These are phyloP conservation scores for Rhagonycha lutea DNA, from an alignment of 2,888 invertebrate species.

Conservation along the genomic window DNA sequence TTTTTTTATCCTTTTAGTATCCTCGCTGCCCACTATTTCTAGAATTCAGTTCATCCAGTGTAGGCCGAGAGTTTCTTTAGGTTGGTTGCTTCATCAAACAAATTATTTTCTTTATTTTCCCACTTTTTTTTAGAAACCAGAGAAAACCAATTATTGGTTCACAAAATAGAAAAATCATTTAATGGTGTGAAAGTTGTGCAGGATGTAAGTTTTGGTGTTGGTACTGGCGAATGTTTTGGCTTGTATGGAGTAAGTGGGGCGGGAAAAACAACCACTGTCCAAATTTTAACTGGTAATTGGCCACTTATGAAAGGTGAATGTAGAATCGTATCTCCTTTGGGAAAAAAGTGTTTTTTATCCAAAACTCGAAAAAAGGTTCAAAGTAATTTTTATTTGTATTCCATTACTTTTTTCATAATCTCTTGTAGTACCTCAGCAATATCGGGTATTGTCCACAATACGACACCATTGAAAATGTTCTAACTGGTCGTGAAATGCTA, in stretches of 20 bases:
- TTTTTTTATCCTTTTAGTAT: not conserved
- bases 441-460: conserved; percentile 92
- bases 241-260: conserved; percentile 86
- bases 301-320: conserved; percentile 21
- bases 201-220: conserved; percentile 70
- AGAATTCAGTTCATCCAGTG: not conserved
- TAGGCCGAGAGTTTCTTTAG: not conserved
- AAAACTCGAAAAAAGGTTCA: not conserved
- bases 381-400: not conserved
- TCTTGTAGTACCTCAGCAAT: conserved; percentile 65
- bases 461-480: conserved; percentile 75
- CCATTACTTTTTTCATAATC: not conserved
- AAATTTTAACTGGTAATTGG: conserved; percentile 74
- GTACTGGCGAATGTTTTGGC: conserved; percentile 77
- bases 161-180: conserved; percentile 66
- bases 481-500: conserved; percentile 77
- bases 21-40: not conserved
- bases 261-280: conserved; percentile 84
- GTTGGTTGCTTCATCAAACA: not conserved
- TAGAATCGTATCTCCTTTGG: not conserved
- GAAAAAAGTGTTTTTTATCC: not conserved
- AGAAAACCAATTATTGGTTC: conserved; percentile 60
- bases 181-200: conserved; percentile 44
- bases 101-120: not conserved
- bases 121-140: not conserved